Evolutionary conservation across 2,113 vertebrate species (phyloP), one percentile per base, ranked within the genome.

Genomic region (Typhlomys cinereus): DNA sequence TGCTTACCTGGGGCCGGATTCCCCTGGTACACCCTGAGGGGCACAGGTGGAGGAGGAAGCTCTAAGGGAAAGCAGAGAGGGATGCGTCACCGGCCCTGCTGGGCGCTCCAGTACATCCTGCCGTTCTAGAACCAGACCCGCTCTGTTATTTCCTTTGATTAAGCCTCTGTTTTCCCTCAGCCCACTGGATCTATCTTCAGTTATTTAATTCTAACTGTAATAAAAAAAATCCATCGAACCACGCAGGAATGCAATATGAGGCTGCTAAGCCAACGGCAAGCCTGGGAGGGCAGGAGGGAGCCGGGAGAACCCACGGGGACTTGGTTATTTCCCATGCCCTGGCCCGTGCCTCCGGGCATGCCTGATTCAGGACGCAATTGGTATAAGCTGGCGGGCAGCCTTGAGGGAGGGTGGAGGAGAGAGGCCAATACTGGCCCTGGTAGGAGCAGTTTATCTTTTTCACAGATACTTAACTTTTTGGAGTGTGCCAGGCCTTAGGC

Each of bases 161-260:
- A 93, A 96, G 92, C 87, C 95, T 94, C 93, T 94, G 89, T 95
- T 94, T 95, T 91, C 80, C 66, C 87, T 96, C 95, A 69, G 76
- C 93, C 90, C 90, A 76, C 92, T 89, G 90, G 57, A 94, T 87
- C 81, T 66, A 46, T 89, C 85, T 84, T 88, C 70, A 50, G 88
- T 95, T 91, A 93, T 94, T 95, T 94, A 95, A 95, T 94, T 97
- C 84, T 54, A 94, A 64, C 81, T 29, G 54, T 93, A 94, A 96
- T 94, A 85, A 94, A 91, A 46, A 66, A 83, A 67, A 52, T 20
- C 81, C 80, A 82, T 23, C 17, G 91, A 95, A 39, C 20, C 36
- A 44, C n/a, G 44, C 70, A 20, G 13, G 9, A 79, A 94, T 31
- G 31, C 64, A 93, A 39, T 73, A 88, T 50, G 93, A 91, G 70